Evolutionary conservation across 2,797 vertebrate genomes (phyloP).

Genomic region (Crenichthys baileyi): DNA sequence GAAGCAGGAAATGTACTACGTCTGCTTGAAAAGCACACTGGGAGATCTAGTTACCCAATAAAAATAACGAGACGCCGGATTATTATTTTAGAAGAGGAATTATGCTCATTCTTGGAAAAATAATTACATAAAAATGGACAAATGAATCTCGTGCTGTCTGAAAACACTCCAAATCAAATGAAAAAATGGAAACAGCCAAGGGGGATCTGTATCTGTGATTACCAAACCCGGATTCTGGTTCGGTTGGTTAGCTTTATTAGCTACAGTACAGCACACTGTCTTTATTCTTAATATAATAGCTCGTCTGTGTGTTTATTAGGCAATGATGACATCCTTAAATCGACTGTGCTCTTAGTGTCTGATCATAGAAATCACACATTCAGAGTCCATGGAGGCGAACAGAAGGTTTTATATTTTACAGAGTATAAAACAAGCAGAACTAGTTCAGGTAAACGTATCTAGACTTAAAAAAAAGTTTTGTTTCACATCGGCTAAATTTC

Average conservation of each 20-base stretch:
- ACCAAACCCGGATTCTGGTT: conserved; percentile 15
- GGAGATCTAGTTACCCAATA: too few relatives aligned
- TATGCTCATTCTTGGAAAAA: conserved; percentile 1
- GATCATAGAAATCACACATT: neutral
- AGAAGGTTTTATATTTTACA: neutral
- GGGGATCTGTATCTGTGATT: neutral
- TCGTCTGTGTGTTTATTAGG: conserved; percentile 2
- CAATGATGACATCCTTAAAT: neutral
- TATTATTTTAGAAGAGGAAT: too few relatives aligned
- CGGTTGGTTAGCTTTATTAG: neutral
- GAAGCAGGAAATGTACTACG: too few relatives aligned
- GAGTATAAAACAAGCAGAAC: neutral
- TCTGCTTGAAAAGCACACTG: too few relatives aligned
- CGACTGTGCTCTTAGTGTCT: neutral
- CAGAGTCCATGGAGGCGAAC: neutral
- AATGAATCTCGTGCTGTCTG: neutral
- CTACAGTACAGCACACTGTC: neutral
- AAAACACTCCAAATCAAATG: conserved; percentile 7
- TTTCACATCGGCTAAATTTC: too few relatives aligned
- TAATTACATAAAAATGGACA: neutral
- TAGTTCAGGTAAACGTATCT: too few relatives aligned
- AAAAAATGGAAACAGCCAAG: neutral
- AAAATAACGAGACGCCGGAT: too few relatives aligned
- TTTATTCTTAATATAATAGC: conserved; percentile 5
- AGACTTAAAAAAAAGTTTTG: too few relatives aligned